Evolutionary conservation across 2,888 invertebrate species (phyloP).

Genomic region (Drosophila yooni): DNA sequence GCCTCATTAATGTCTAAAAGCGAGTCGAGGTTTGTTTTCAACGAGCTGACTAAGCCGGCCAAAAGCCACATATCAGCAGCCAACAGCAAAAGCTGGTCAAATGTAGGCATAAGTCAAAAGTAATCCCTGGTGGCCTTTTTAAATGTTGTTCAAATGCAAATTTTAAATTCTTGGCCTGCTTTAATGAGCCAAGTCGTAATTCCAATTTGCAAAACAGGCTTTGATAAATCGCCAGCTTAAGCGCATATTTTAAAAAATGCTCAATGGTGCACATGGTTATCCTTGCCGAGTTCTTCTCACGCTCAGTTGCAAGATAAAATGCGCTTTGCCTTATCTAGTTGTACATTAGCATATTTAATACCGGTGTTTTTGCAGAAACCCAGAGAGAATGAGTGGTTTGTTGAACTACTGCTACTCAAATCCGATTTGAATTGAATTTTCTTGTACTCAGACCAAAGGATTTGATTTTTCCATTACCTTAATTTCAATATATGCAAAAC

Average conservation of each 20-base stretch:
- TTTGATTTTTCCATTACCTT: slow-evolving; percentile 14
- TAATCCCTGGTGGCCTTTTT: slow-evolving; percentile 3
- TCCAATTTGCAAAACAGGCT: slow-evolving; percentile 7
- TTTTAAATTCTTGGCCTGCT: slow-evolving; percentile 2
- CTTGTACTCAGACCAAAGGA: background rate
- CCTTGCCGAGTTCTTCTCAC: slow-evolving; percentile 4
- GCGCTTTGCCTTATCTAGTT: slow-evolving; percentile 15
- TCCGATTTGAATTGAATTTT: slow-evolving; percentile 14
- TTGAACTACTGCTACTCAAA: slow-evolving; percentile 45
- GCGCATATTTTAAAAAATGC: slow-evolving; percentile 20
- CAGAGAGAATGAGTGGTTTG: slow-evolving; percentile 13
- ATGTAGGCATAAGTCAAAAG: slow-evolving; percentile 5
- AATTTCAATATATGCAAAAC: slow-evolving; percentile 3
- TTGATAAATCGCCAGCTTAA: slow-evolving; percentile 17
- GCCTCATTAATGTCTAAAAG: slow-evolving; percentile 16
- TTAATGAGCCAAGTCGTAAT: slow-evolving; percentile 12
- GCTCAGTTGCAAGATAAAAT: slow-evolving; percentile 1
- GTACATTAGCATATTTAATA: slow-evolving; percentile 35
- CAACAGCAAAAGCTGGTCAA: slow-evolving; percentile 12
- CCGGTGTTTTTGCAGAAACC: background rate
- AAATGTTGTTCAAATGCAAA: slow-evolving; percentile 26
- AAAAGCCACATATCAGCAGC: slow-evolving; percentile 55
- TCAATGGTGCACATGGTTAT: slow-evolving; percentile 32
- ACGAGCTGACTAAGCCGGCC: slow-evolving; percentile 47
- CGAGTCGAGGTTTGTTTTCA: slow-evolving; percentile 20